Percentiles rank a stretch among this genome's conserved stretches.
Evolutionary conservation across 2,797 vertebrate species (phyloP).

Genomic region (Sebastes kiyomatsui): DNA sequence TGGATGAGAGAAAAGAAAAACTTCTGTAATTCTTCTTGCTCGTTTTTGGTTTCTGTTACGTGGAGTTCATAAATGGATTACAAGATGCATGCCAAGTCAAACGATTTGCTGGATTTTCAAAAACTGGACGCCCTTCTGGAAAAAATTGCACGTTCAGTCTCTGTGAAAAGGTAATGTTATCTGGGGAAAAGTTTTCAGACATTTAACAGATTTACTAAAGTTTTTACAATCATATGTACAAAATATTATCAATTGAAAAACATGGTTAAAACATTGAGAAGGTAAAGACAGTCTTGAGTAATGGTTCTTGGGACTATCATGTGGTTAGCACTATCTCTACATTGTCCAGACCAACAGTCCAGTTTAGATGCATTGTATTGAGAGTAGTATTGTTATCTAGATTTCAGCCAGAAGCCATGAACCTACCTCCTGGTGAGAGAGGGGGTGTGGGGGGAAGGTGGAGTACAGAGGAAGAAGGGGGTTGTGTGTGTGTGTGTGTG

Average conservation of each 20-base stretch:
- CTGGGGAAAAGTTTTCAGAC: conserved; percentile 11
- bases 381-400: conserved; percentile 68
- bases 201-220: not conserved
- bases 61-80: conserved; percentile 83
- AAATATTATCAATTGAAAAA: not conserved
- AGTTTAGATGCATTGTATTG: conserved; percentile 33
- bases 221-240: not conserved
- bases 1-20: conserved; percentile 64
- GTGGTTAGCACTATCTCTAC: conserved; percentile 10
- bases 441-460: conserved; percentile 64
- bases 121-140: conserved; percentile 87
- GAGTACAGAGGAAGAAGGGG: conserved; percentile 65
- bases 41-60: conserved; percentile 61
- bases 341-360: not conserved
- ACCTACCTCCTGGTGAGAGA: conserved; percentile 75
- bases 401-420: conserved; percentile 69
- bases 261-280: conserved; percentile 1
- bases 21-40: conserved; percentile 55
- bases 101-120: conserved; percentile 88
- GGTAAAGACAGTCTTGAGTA: conserved; percentile 22
- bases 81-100: conserved; percentile 88
- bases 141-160: conserved; percentile 86
- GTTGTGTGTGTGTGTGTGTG: conserved; percentile 63
- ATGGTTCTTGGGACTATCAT: conserved; percentile 36
- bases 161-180: conserved; percentile 84